Base-by-base conservation (phyloP, 2,888 invertebrate species). In the Parnassius orleans region DNA sequence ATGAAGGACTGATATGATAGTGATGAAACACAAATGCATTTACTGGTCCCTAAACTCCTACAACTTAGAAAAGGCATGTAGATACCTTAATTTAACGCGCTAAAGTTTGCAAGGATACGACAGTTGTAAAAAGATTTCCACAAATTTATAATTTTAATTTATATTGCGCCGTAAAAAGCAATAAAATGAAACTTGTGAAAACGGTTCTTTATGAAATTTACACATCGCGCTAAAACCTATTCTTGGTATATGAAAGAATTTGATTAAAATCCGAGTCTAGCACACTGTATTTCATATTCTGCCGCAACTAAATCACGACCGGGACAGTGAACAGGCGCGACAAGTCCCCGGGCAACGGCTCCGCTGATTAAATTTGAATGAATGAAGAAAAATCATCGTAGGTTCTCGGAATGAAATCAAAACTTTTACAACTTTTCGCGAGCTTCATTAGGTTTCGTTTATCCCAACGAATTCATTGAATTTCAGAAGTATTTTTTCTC, bases 311-410 rank as follows among this genome's bases (percentile, higher is more conserved):
- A 57, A 15, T 54, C 24, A 24, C 58, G 15, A 46, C 19, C 52
- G 58, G 52, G 43, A 14, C 48, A 42, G 43, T 33, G 42, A 50
- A 10, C 53, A 54, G 60, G 42, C 60, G 15, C 19, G 57, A 10
- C 54, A 11, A 62, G 54, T 69, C 80, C 78, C 67, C 33, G 65
- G 66, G 74, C 69, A 70, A 63, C 70, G 74, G 48, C 71, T 74
- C 72, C 68, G 70, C 72, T 71, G 74, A 80, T 80, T 80, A 77
- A 80, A 84, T 81, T 83, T 76, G 73, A 78, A 81, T 78, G 72
- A 72, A 60, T 50, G 68, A 69, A 78, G 76, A 81, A 83, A 80
- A 79, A 71, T 67, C 65, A 62, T 60, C 58, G 53, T 65, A 55
- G 64, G 63, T 65, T 64, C 68, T 63, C 62, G 65, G 58, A 65